These are phyloP conservation scores for Mormyrus hasselquistii DNA, from an alignment of 2,797 vertebrate species.

Conservation along the genomic window DNA sequence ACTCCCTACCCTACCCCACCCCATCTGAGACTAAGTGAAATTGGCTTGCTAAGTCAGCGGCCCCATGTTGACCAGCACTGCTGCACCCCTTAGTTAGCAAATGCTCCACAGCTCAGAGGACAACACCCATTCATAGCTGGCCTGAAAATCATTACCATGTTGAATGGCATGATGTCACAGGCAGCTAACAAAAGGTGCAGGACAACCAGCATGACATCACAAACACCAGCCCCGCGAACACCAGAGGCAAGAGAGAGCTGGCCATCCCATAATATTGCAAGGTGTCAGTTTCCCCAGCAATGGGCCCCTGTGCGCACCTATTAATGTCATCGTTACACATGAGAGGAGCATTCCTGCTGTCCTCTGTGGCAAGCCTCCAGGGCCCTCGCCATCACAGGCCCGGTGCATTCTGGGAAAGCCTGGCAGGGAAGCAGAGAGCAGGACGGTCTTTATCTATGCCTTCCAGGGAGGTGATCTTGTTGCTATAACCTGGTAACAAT, in stretches of 20 bases:
- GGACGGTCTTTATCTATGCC: not conserved
- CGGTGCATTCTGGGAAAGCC: not conserved
- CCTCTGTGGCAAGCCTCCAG: not conserved
- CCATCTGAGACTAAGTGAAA: not conserved
- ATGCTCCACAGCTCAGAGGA: not conserved
- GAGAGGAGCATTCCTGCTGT: not conserved
- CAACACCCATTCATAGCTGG: not conserved
- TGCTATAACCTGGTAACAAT: not conserved
- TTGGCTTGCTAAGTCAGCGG: not conserved
- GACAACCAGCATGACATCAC: conserved; percentile 10
- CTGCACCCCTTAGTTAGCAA: not conserved
- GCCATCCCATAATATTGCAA: not conserved
- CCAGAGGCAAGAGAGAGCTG: not conserved
- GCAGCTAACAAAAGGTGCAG: not conserved
- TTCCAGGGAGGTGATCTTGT: not conserved
- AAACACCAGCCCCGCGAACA: not conserved
- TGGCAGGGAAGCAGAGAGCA: not conserved
- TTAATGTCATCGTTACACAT: conserved; percentile 20
- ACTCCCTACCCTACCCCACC: not conserved
- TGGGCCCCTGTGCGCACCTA: conserved; percentile 2
- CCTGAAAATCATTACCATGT: not conserved
- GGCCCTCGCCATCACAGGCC: not conserved
- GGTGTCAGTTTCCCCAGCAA: not conserved
- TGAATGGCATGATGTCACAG: not conserved
- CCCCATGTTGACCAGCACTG: not conserved